Evolutionary conservation across 1,140 invertebrate genomes (phyloP).

Genomic region (Brachionus plicatilis): DNA sequence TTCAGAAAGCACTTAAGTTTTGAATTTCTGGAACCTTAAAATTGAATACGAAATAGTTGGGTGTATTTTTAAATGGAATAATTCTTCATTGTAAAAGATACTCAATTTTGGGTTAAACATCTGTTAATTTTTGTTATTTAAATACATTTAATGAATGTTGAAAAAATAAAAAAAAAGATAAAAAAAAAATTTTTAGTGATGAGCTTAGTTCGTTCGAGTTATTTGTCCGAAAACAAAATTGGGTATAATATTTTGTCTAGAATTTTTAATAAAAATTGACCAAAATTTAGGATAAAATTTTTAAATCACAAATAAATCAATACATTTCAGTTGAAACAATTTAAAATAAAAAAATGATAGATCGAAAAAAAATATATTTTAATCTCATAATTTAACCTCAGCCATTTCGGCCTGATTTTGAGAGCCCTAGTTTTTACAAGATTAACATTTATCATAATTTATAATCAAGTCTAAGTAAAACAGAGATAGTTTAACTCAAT

Average conservation of each 20-base stretch:
- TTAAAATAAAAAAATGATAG: no score
- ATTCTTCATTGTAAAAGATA: no score
- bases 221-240: neutral
- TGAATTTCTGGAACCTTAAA: no score
- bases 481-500: neutral
- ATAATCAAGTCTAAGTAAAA: neutral
- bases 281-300: no score
- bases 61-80: no score
- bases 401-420: neutral
- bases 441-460: neutral
- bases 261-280: no score
- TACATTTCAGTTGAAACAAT: no score
- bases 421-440: neutral
- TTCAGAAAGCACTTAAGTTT: no score
- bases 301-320: no score
- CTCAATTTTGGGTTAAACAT: neutral
- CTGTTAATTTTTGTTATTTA: neutral
- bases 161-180: neutral
- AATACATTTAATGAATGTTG: neutral
- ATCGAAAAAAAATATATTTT: neutral
- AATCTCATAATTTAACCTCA: neutral
- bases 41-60: no score
- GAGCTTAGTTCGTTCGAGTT: neutral
- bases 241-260: neutral
- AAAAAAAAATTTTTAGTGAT: neutral